Percentiles rank a stretch among this genome's conserved stretches.
These are phyloP conservation scores for Rousettus leschenaultii DNA, from an alignment of 2,113 vertebrate genomes.

Conservation along the genomic window DNA sequence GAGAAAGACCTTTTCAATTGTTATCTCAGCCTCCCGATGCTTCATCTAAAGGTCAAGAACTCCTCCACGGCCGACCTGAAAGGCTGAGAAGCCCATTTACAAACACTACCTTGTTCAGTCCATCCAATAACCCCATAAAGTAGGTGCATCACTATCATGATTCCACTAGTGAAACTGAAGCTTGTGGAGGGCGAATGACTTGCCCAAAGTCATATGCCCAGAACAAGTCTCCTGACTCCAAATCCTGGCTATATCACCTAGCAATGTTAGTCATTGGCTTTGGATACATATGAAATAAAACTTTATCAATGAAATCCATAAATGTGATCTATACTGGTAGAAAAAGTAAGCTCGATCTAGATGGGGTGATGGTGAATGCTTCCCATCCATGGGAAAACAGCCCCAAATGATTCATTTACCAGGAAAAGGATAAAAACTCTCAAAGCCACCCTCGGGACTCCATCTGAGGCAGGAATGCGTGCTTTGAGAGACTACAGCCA, in stretches of 20 bases:
- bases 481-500: neutral
- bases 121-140: neutral
- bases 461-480: neutral
- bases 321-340: neutral
- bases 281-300: neutral
- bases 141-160: neutral
- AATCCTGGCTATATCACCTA: neutral
- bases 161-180: neutral
- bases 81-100: neutral
- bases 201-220: neutral
- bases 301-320: neutral
- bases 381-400: neutral
- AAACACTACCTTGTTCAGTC: neutral
- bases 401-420: neutral
- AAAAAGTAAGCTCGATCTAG: slow-evolving; percentile 8
- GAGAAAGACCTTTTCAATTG: neutral
- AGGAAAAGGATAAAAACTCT: neutral
- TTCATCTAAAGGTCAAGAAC: neutral
- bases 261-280: neutral
- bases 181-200: neutral
- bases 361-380: neutral
- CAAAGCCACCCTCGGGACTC: neutral
- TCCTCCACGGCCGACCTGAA: neutral
- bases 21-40: neutral
- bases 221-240: neutral